A percentile compares a stretch with the other conserved stretches of the same genome.
Evolutionary conservation across 2,888 invertebrate species (phyloP).

Genomic region (Cremastinae sp.): DNA sequence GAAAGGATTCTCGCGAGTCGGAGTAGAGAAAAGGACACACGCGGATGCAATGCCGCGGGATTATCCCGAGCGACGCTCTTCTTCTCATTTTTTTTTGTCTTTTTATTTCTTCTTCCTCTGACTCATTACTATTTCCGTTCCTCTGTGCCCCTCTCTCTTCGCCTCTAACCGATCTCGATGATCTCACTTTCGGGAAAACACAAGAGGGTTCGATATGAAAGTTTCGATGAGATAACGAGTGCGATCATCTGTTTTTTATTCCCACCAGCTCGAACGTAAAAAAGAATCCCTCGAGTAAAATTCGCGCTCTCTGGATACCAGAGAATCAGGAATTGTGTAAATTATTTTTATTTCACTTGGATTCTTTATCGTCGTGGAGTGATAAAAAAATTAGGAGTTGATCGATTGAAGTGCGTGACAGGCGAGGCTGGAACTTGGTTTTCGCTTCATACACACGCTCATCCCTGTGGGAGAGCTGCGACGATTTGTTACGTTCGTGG

Average conservation of each 20-base stretch:
- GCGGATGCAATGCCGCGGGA: constrained; percentile 40
- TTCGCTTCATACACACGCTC: constrained; percentile 9
- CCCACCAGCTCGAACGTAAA: too few species aligned
- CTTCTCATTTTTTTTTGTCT: constrained; percentile 42
- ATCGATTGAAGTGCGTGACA: constrained; percentile 18
- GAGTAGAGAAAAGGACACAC: constrained; percentile 44
- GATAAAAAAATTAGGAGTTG: constrained; percentile 28
- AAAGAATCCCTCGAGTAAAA: too few species aligned
- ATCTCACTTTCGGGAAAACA: constrained; percentile 46
- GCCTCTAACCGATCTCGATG: not conserved
- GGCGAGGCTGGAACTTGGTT: constrained; percentile 32
- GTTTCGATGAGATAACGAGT: constrained; percentile 22
- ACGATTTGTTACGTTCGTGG: constrained; percentile 32
- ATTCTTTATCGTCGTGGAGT: not conserved
- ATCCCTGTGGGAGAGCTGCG: constrained; percentile 14
- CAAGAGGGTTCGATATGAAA: constrained; percentile 35
- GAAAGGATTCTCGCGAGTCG: not conserved
- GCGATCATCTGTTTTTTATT: not conserved
- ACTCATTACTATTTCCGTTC: constrained; percentile 25
- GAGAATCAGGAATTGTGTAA: too few species aligned
- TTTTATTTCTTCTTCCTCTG: constrained; percentile 52
- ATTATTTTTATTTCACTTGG: not conserved
- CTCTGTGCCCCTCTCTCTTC: not conserved
- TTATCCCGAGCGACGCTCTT: constrained; percentile 56
- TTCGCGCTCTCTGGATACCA: too few species aligned